phyloP scores from a whole-genome alignment of 2,888 invertebrate species.

The Acronicta alni region DNA sequence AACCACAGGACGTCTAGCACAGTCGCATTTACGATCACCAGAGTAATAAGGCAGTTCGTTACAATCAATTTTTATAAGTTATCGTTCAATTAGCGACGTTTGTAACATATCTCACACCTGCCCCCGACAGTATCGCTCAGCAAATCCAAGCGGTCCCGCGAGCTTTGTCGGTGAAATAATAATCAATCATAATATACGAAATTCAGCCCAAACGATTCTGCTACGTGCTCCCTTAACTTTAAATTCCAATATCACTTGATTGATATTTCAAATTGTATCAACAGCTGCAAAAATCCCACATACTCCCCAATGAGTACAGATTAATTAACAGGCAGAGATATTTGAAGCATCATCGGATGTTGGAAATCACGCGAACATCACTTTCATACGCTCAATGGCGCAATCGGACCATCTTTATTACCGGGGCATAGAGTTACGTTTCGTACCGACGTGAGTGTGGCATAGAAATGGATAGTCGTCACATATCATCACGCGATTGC shows the following conservation, averaged over 20 bases:
- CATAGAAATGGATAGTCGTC: conserved; percentile 63
- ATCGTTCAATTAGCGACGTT: conserved; percentile 52
- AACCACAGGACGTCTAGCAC: too few relatives aligned
- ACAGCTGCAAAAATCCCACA: conserved; percentile 49
- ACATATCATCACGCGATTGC: conserved; percentile 71
- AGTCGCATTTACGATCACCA: too few relatives aligned
- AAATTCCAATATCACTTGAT: conserved; percentile 26
- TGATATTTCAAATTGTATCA: conserved; percentile 20
- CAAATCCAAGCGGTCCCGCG: conserved; percentile 46
- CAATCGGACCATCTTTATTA: conserved; percentile 35
- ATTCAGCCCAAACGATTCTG: conserved; percentile 16
- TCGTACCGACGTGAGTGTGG: conserved; percentile 39
- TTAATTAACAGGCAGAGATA: conserved; percentile 58
- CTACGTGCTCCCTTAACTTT: conserved; percentile 3
- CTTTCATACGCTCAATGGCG: conserved; percentile 55
- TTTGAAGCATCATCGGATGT: conserved; percentile 58
- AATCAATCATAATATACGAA: conserved; percentile 40
- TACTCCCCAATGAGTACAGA: conserved; percentile 51
- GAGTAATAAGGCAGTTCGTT: too few relatives aligned
- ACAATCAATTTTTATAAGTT: conserved; percentile 38
- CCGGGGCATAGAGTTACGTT: conserved; percentile 44
- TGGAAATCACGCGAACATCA: conserved; percentile 57
- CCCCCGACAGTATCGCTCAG: conserved; percentile 44
- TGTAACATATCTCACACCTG: conserved; percentile 60
- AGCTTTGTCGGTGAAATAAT: conserved; percentile 53